These are phyloP conservation scores for Cantharis lateralis DNA, from an alignment of 2,888 invertebrate species.

Conservation along the genomic window DNA sequence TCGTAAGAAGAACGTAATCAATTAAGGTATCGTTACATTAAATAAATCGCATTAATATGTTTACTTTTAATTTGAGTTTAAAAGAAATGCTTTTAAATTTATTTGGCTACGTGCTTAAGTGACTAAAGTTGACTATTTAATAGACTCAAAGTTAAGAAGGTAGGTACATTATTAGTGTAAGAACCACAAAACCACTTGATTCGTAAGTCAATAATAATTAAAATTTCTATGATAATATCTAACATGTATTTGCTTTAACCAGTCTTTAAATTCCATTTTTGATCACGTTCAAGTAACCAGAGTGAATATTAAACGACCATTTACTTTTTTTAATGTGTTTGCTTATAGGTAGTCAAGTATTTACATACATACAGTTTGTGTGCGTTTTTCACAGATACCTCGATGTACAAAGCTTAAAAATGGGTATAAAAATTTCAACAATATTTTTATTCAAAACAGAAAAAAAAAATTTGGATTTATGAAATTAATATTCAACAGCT, in stretches of 20 bases:
- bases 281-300: slow-evolving; percentile 17
- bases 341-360: neutral
- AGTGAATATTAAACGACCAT: neutral
- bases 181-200: slow-evolving; percentile 6
- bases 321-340: slow-evolving; percentile 3
- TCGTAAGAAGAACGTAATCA: neutral
- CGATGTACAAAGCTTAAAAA: neutral
- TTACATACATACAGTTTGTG: neutral
- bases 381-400: neutral
- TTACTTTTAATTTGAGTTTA: neutral
- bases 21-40: neutral
- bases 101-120: neutral
- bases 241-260: neutral
- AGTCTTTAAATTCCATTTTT: neutral
- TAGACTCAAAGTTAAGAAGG: neutral
- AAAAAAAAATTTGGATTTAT: neutral
- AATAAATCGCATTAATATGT: neutral
- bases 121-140: neutral
- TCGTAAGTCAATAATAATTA: slow-evolving; percentile 5
- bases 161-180: neutral
- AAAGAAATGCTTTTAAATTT: neutral
- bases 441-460: neutral
- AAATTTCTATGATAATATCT: neutral
- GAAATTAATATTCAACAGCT: too few species aligned
- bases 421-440: neutral